Percentiles rank a stretch among this genome's conserved stretches.
Conservation (phyloP, 2,888 invertebrate genomes). For the Tholera decimalis region DNA sequence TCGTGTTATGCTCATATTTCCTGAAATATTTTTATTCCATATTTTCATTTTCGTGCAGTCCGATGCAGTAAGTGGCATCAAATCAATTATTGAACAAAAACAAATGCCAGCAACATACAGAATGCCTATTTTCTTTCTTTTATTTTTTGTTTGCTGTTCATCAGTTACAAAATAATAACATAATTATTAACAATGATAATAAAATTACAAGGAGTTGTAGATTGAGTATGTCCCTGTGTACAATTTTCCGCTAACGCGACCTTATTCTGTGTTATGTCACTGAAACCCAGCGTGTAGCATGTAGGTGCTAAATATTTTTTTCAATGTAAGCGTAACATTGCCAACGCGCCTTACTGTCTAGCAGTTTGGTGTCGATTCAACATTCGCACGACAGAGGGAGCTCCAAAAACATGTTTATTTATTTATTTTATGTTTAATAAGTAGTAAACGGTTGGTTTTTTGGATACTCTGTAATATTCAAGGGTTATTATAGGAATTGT, state of each 20-base stretch:
- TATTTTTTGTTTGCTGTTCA: too few relatives aligned
- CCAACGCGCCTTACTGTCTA: slow-evolving; percentile 47
- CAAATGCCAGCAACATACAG: too few relatives aligned
- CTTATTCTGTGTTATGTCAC: slow-evolving; percentile 34
- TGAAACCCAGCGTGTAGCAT: slow-evolving; percentile 13
- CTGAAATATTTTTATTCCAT: too few relatives aligned
- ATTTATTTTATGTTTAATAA: too few relatives aligned
- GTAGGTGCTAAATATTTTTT: slow-evolving; percentile 42
- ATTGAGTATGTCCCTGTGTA: neutral
- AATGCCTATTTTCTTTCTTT: too few relatives aligned
- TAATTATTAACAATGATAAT: neutral
- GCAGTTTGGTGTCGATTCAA: slow-evolving; percentile 15
- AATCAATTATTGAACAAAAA: too few relatives aligned
- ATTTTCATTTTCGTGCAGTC: too few relatives aligned
- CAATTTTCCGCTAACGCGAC: slow-evolving; percentile 3
- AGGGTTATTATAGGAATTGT: neutral
- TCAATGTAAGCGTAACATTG: slow-evolving; percentile 41
- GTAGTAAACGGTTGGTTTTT: neutral
- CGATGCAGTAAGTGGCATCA: too few relatives aligned
- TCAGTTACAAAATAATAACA: neutral
- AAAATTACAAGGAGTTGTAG: neutral
- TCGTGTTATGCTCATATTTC: too few relatives aligned
- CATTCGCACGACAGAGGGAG: slow-evolving; percentile 16
- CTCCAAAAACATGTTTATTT: neutral
- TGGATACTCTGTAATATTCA: neutral